Conservation (phyloP, 2,888 invertebrate species). For the Poecilus cupreus region DNA sequence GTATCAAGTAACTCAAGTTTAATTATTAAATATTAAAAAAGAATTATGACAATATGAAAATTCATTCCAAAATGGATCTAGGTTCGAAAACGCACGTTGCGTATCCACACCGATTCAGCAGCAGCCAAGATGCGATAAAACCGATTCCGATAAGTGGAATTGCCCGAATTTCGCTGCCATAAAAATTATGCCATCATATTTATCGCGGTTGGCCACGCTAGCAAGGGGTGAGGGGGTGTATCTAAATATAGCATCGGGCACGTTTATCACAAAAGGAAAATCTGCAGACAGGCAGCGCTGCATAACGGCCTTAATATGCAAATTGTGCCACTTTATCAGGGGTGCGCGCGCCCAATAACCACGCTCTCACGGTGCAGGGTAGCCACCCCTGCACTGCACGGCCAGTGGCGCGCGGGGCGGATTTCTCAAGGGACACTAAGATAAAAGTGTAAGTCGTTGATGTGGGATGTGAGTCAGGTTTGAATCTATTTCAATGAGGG, state of each 20-base stretch:
- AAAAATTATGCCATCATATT: conserved; percentile 49
- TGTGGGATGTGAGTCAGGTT: background rate
- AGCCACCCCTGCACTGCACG: background rate
- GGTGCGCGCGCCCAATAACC: conserved; percentile 30
- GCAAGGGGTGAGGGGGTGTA: conserved; percentile 8
- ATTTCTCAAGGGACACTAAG: background rate
- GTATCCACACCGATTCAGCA: no score
- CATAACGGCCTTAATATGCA: conserved; percentile 57
- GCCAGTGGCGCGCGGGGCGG: background rate
- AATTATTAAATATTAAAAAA: no score
- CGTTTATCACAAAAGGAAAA: conserved; percentile 57
- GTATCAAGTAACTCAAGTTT: no score
- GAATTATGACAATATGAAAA: no score
- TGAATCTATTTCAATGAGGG: no score
- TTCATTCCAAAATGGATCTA: no score
- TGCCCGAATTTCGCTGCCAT: conserved; percentile 7
- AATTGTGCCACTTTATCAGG: conserved; percentile 51
- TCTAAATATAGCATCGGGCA: conserved; percentile 50
- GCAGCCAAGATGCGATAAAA: background rate
- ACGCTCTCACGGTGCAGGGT: background rate
- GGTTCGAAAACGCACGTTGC: no score
- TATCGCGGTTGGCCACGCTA: conserved; percentile 5
- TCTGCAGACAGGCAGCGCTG: conserved; percentile 46
- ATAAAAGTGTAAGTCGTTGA: conserved; percentile 10
- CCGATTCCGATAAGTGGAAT: background rate